phyloP scores from a whole-genome alignment of 1,140 invertebrate species.

The Dreissena polymorpha region DNA sequence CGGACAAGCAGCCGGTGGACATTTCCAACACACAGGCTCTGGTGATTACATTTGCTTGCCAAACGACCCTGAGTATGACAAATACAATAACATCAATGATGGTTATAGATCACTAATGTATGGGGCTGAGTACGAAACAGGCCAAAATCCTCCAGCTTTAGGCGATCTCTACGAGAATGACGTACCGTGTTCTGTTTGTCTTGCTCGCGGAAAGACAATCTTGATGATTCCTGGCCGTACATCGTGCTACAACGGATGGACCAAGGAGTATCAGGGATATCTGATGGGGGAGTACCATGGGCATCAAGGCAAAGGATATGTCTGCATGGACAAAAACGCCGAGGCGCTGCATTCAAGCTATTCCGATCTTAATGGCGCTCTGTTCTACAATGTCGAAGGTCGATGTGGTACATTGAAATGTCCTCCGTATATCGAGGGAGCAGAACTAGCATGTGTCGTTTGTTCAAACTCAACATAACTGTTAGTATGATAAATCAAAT shows the following conservation, averaged over 20 bases:
- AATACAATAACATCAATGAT: no score
- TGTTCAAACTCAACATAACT: no score
- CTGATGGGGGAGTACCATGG: background rate
- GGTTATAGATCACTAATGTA: no score
- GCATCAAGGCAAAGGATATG: slow-evolving; percentile 17
- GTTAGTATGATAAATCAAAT: no score
- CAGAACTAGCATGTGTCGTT: no score
- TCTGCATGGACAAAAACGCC: slow-evolving; percentile 37
- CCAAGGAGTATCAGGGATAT: background rate
- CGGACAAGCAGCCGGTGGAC: no score
- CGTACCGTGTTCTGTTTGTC: background rate
- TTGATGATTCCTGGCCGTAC: slow-evolving; percentile 26
- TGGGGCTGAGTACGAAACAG: no score
- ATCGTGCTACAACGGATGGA: background rate
- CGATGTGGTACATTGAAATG: slow-evolving; percentile 24
- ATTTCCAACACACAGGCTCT: no score
- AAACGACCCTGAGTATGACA: no score
- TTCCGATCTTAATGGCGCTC: background rate
- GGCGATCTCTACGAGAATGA: background rate
- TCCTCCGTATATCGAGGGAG: slow-evolving; percentile 38
- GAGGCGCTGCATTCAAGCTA: background rate
- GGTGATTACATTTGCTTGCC: no score
- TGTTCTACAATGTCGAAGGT: slow-evolving; percentile 32
- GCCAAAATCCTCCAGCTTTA: no score
- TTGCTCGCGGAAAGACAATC: background rate